phyloP scores from a whole-genome alignment of 2,797 vertebrate genomes.

The Neosilurus mollespiculum region DNA sequence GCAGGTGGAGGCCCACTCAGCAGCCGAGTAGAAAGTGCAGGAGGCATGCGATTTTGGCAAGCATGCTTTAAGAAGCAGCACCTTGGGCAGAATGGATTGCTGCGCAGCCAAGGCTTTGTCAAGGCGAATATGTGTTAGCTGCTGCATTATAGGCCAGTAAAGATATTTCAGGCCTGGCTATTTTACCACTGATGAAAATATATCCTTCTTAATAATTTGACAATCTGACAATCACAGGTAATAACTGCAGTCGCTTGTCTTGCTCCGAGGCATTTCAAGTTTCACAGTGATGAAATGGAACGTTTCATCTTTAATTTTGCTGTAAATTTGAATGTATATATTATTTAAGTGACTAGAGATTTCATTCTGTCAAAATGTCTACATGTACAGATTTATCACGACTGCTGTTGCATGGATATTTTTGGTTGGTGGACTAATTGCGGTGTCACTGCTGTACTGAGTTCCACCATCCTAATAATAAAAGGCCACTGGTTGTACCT shows the following conservation, averaged over 20 bases:
- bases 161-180: slow-evolving; percentile 9
- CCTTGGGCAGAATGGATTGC: slow-evolving; percentile 25
- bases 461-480: not conserved
- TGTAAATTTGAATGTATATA: not conserved
- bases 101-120: slow-evolving; percentile 38
- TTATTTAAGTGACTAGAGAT: not conserved
- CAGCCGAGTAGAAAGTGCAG: slow-evolving; percentile 52
- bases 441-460: not conserved
- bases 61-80: slow-evolving; percentile 38
- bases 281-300: not conserved
- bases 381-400: not conserved
- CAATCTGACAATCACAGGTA: slow-evolving; percentile 4
- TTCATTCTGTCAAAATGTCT: not conserved
- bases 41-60: slow-evolving; percentile 50
- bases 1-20: slow-evolving; percentile 53
- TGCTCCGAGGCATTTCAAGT: not conserved
- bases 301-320: not conserved
- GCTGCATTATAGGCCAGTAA: not conserved
- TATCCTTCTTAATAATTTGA: not conserved
- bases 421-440: not conserved
- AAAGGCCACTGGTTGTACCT: not conserved
- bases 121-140: slow-evolving; percentile 33
- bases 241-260: not conserved
- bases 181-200: slow-evolving; percentile 1
- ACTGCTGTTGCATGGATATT: not conserved